These are phyloP conservation scores for Zeus faber DNA, from an alignment of 2,113 vertebrate species.

Conservation along the genomic window DNA sequence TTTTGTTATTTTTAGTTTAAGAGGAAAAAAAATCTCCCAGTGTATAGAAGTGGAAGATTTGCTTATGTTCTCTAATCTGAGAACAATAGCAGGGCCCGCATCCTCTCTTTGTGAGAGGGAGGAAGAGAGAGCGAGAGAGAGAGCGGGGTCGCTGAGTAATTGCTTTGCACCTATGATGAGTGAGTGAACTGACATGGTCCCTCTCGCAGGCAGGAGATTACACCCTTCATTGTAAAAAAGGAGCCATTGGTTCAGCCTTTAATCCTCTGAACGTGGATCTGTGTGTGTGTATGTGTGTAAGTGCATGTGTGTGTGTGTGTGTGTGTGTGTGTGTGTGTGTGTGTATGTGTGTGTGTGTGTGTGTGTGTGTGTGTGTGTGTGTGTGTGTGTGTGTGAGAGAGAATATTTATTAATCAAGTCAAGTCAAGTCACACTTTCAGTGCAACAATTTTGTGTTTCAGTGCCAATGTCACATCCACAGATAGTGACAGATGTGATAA, in stretches of 20 bases:
- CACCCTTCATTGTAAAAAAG: conserved; percentile 21
- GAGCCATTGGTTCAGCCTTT: conserved; percentile 17
- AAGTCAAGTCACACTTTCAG: too few species aligned
- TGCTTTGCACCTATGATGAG: conserved; percentile 46
- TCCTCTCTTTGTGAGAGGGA: neutral
- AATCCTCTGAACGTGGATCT: conserved; percentile 19
- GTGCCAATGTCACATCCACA: too few species aligned
- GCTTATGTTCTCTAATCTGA: conserved; percentile 35
- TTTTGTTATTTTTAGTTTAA: conserved; percentile 17
- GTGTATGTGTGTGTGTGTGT: neutral
- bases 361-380: neutral
- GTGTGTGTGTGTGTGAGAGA: neutral
- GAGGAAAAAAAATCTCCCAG: conserved; percentile 19
- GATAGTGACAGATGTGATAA: too few species aligned
- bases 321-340: neutral
- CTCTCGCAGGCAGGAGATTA: conserved; percentile 38
- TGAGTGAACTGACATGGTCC: conserved; percentile 34
- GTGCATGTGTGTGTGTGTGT: neutral
- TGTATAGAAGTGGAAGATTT: conserved; percentile 22
- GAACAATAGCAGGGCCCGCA: conserved; percentile 37
- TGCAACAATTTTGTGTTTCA: too few species aligned
- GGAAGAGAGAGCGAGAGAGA: conserved; percentile 3
- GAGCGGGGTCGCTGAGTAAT: conserved; percentile 44
- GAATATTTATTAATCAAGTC: too few species aligned
- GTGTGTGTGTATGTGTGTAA: neutral